Evolutionary conservation across 2,888 invertebrate genomes (phyloP).

Genomic region (Cantharis flavilabris): DNA sequence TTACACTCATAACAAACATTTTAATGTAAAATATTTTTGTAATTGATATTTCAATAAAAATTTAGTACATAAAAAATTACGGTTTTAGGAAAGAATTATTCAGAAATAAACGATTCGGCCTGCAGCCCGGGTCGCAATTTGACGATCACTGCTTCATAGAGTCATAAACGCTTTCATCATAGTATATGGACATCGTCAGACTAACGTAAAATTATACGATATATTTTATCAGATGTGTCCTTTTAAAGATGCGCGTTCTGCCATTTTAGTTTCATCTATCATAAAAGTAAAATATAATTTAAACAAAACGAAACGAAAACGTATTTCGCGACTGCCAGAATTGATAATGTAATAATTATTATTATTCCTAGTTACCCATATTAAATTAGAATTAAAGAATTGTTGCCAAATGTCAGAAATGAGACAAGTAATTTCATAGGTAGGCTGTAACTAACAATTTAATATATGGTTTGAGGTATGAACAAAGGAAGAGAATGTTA

Average conservation of each 20-base stretch:
- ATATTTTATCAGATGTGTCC: neutral
- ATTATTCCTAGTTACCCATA: neutral
- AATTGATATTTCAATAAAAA: neutral
- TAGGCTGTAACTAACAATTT: neutral
- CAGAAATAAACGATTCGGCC: neutral
- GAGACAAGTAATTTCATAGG: neutral
- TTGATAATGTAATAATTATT: neutral
- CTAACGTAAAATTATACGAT: neutral
- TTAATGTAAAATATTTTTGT: too few species aligned
- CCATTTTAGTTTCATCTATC: neutral
- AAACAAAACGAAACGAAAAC: neutral
- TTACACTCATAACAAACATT: too few species aligned
- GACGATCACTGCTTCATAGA: neutral
- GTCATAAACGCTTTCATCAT: neutral
- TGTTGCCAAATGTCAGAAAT: neutral
- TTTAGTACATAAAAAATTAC: neutral
- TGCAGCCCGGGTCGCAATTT: neutral
- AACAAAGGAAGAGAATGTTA: conserved; percentile 21
- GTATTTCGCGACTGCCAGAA: neutral
- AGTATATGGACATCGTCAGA: neutral
- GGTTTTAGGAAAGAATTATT: neutral
- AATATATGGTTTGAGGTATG: conserved; percentile 2
- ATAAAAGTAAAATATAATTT: neutral
- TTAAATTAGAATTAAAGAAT: neutral
- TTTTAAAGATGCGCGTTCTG: neutral